phyloP scores from a whole-genome alignment of 1,140 invertebrate species.

The Euborellia annulipes region DNA sequence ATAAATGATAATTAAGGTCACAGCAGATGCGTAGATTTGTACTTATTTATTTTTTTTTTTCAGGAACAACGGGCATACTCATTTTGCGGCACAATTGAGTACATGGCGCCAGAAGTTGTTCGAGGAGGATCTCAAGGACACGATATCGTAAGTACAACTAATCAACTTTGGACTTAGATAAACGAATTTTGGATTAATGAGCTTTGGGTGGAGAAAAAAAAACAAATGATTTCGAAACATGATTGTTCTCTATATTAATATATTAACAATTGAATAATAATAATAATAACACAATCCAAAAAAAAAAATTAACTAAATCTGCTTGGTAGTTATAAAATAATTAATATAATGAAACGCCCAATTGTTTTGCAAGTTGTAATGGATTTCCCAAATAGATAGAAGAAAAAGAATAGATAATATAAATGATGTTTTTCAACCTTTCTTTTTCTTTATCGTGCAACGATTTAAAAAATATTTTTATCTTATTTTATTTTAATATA shows the following conservation, averaged over 20 bases:
- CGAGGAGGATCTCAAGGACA: slow-evolving; percentile 65
- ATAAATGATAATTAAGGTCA: no score
- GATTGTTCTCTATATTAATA: slow-evolving; percentile 15
- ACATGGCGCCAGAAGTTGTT: slow-evolving; percentile 89
- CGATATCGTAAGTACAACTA: slow-evolving; percentile 58
- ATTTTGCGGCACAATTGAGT: slow-evolving; percentile 96
- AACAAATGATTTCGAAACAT: no score
- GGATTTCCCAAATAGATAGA: not conserved
- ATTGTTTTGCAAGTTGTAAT: not conserved
- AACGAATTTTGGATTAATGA: no score
- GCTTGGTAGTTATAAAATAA: no score
- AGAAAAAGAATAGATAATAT: not conserved
- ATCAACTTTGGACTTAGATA: not conserved
- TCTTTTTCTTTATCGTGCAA: no score
- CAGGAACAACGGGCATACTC: slow-evolving; percentile 74
- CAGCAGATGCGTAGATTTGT: slow-evolving; percentile 5
- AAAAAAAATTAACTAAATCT: no score
- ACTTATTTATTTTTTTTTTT: slow-evolving; percentile 14
- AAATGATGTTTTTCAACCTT: not conserved
- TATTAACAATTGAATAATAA: no score
- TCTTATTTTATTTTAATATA: no score
- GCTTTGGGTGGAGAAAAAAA: no score
- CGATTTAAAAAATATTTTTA: no score
- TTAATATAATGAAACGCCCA: no score
- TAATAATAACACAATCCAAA: no score